Percentiles rank a stretch among this genome's conserved stretches.
Evolutionary conservation across 2,113 vertebrate genomes (phyloP).

Genomic region (Stigmatopora argus): DNA sequence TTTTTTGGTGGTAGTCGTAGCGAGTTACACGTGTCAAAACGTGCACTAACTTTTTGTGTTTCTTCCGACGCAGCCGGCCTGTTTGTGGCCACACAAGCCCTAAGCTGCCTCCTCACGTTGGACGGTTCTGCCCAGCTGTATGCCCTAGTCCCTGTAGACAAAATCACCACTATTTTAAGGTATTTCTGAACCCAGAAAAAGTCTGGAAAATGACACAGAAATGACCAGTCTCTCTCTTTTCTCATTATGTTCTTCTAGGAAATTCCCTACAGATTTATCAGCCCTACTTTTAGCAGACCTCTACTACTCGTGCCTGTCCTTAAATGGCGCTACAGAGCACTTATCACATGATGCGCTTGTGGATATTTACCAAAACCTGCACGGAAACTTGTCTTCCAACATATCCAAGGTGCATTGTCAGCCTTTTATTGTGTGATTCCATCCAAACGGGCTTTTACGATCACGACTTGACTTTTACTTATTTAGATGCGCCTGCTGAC

Average conservation of each 20-base stretch:
- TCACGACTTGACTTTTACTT: not conserved
- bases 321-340: slow-evolving; percentile 78
- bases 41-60: not conserved
- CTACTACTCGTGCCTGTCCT: slow-evolving; percentile 83
- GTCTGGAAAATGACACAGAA: too few species aligned
- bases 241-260: slow-evolving; percentile 54
- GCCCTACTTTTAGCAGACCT: slow-evolving; percentile 84
- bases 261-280: slow-evolving; percentile 79
- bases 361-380: slow-evolving; percentile 77
- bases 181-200: slow-evolving; percentile 47
- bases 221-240: not conserved
- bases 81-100: slow-evolving; percentile 85
- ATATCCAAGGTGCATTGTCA: slow-evolving; percentile 76
- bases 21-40: not conserved
- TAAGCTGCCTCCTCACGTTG: slow-evolving; percentile 85
- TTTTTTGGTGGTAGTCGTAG: too few species aligned
- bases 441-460: not conserved
- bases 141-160: slow-evolving; percentile 75
- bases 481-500: slow-evolving; percentile 85
- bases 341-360: slow-evolving; percentile 78
- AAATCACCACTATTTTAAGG: slow-evolving; percentile 75
- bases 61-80: slow-evolving; percentile 71
- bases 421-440: not conserved
- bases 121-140: slow-evolving; percentile 80
- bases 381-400: slow-evolving; percentile 83